Conservation (phyloP, 1,140 invertebrate genomes). For the Adelges cooleyi region DNA sequence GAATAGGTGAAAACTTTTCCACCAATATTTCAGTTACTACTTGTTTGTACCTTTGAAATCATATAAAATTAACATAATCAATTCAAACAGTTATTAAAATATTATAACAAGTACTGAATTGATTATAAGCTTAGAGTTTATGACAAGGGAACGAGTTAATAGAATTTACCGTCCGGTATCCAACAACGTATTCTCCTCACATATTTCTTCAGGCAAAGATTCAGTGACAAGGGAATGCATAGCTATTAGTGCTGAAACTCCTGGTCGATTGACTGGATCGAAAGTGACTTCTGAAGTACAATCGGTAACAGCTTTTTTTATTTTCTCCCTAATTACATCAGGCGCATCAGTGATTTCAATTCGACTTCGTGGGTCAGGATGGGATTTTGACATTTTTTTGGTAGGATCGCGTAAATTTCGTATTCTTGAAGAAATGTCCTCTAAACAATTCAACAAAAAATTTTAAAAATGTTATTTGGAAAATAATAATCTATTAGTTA, state of each 20-base stretch:
- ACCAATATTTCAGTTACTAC: conserved; percentile 61
- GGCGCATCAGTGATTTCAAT: conserved; percentile 72
- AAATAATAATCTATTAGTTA: conserved; percentile 9
- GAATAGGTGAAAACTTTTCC: conserved; percentile 60
- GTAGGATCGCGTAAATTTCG: conserved; percentile 69
- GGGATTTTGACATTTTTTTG: conserved; percentile 98
- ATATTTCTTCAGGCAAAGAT: conserved; percentile 56
- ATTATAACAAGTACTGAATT: background rate
- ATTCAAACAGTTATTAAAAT: no score
- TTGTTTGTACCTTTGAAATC: conserved; percentile 60
- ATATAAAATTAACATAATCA: background rate
- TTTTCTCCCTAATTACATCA: conserved; percentile 63
- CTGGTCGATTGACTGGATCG: conserved; percentile 64
- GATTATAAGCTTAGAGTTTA: background rate
- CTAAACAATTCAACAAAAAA: conserved; percentile 28
- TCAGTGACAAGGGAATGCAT: conserved; percentile 69
- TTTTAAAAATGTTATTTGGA: background rate
- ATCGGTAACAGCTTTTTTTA: conserved; percentile 88
- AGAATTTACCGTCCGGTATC: conserved; percentile 57
- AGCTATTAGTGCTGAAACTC: conserved; percentile 75
- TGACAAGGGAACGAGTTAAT: no score
- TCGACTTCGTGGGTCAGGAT: conserved; percentile 58
- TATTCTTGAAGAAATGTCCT: conserved; percentile 42
- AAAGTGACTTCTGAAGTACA: conserved; percentile 71
- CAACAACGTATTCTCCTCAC: conserved; percentile 50